phyloP scores from a whole-genome alignment of 2,888 invertebrate genomes.

The Apocheima hispidaria region DNA sequence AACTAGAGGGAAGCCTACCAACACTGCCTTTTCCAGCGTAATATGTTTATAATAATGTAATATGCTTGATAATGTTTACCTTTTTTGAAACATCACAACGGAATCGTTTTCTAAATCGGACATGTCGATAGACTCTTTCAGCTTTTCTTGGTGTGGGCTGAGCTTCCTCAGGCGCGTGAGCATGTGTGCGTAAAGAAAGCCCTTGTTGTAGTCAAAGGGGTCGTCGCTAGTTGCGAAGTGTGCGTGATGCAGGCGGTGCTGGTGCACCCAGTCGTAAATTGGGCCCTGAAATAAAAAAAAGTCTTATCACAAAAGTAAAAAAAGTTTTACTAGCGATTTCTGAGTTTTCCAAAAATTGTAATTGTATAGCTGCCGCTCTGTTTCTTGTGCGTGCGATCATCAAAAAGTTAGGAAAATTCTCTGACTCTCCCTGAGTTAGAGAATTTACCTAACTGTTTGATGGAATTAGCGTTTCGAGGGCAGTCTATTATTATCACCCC shows the following conservation, averaged over 20 bases:
- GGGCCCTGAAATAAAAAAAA: conserved; percentile 87
- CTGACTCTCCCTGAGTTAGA: too few relatives aligned
- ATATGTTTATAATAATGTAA: too few relatives aligned
- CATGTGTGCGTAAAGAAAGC: conserved; percentile 93
- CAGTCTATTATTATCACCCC: too few relatives aligned
- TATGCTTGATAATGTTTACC: conserved; percentile 8
- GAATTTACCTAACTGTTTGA: too few relatives aligned
- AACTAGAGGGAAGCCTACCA: too few relatives aligned
- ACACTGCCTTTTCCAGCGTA: too few relatives aligned
- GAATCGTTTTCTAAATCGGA: conserved; percentile 92
- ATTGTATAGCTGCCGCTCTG: too few relatives aligned
- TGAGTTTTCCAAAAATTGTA: too few relatives aligned
- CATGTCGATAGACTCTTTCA: conserved; percentile 90
- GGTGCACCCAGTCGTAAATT: conserved; percentile 93
- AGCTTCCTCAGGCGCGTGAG: conserved; percentile 89
- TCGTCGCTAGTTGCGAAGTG: conserved; percentile 92
- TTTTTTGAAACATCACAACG: conserved; percentile 88
- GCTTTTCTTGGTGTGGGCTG: conserved; percentile 87
- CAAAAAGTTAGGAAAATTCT: too few relatives aligned
- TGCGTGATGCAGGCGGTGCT: conserved; percentile 93
- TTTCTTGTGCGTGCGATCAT: too few relatives aligned
- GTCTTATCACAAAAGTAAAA: neutral
- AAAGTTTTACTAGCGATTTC: too few relatives aligned
- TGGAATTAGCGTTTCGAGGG: too few relatives aligned
- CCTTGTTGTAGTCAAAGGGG: conserved; percentile 92